Evolutionary conservation across 2,888 invertebrate genomes (phyloP).

Genomic region (Alcis repandata): DNA sequence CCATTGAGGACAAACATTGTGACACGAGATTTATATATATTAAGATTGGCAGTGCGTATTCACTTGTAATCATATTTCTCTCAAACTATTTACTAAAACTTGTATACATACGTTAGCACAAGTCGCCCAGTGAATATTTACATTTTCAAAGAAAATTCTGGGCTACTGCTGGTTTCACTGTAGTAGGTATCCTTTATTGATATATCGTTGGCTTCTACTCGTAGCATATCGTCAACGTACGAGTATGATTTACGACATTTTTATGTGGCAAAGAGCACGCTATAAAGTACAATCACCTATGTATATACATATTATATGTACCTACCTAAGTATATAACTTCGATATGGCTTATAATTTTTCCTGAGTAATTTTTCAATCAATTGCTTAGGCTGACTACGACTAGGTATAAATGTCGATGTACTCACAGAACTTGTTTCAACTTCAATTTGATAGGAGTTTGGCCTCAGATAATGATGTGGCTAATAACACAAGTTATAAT

Average conservation of each 20-base stretch:
- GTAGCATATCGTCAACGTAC: background rate
- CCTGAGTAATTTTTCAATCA: background rate
- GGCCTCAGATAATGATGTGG: background rate
- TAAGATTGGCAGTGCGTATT: too few species aligned
- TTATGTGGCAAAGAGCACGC: background rate
- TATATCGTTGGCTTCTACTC: background rate
- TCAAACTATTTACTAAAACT: too few species aligned
- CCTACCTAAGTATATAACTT: too few species aligned
- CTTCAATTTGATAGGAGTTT: background rate
- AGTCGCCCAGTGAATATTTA: too few species aligned
- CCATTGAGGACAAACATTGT: too few species aligned
- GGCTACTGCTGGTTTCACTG: too few species aligned
- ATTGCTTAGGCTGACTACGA: background rate
- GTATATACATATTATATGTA: too few species aligned
- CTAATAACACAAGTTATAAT: background rate
- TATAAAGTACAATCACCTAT: conserved; percentile 6
- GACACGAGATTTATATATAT: too few species aligned
- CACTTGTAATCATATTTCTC: too few species aligned
- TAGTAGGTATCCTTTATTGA: background rate
- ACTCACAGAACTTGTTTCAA: background rate
- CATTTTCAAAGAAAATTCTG: too few species aligned
- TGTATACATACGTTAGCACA: too few species aligned
- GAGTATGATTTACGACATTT: background rate
- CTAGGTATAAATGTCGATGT: background rate
- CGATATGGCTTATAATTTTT: conserved; percentile 14